Conservation (phyloP, 2,113 vertebrate species). For the Pica pica region DNA sequence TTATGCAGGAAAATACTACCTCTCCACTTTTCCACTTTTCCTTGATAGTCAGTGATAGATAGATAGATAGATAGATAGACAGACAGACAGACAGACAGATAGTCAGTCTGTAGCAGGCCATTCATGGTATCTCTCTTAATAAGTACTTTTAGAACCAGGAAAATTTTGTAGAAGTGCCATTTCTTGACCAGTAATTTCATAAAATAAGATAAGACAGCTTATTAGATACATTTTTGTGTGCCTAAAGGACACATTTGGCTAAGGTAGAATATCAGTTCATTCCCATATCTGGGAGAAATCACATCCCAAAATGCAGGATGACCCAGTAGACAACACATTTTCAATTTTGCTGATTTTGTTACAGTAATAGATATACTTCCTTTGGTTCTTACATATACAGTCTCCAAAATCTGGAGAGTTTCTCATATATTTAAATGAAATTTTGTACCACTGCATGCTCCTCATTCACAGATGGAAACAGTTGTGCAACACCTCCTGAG, state of each 20-base stretch:
- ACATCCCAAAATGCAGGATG: not conserved
- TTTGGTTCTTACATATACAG: not conserved
- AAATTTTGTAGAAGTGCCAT: not conserved
- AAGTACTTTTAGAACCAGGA: not conserved
- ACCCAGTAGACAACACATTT: not conserved
- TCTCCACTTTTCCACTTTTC: not conserved
- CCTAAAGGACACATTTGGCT: not conserved
- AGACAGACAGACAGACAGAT: not conserved
- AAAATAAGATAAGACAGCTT: not conserved
- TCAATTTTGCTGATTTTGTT: not conserved
- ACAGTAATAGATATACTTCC: not conserved
- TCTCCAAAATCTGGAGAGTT: not conserved
- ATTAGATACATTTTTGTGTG: not conserved
- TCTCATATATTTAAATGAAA: not conserved
- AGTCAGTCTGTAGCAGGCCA: not conserved
- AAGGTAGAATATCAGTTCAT: not conserved
- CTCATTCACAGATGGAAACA: not conserved
- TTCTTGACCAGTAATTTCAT: not conserved
- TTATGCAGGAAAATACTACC: not conserved
- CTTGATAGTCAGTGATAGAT: not conserved
- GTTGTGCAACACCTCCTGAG: not conserved
- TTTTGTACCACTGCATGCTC: not conserved
- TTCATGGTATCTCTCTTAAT: not conserved
- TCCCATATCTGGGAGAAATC: not conserved
- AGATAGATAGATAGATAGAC: no score